Evolutionary conservation across 2,888 invertebrate species (phyloP).

Genomic region (Hydriomena furcata): DNA sequence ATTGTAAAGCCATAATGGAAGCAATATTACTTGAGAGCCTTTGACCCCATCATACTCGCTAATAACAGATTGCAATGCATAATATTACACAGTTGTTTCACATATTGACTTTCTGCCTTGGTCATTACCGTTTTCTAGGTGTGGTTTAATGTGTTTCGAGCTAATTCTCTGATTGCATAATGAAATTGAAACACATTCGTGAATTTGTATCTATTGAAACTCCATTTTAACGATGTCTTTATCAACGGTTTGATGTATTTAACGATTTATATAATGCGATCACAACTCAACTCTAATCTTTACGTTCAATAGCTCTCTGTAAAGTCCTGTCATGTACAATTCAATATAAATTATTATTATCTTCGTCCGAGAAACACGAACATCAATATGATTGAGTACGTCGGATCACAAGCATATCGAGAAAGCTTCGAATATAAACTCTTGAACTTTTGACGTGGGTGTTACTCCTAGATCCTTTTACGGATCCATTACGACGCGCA

Average conservation of each 20-base stretch:
- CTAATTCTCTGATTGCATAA: constrained; percentile 4
- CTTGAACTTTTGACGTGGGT: constrained; percentile 38
- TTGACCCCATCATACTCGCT: constrained; percentile 11
- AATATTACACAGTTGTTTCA: constrained; percentile 26
- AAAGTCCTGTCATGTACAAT: constrained; percentile 6
- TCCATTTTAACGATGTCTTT: constrained; percentile 2
- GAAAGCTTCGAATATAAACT: constrained; percentile 33
- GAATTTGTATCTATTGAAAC: background rate
- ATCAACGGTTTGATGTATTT: constrained; percentile 1
- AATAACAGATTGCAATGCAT: constrained; percentile 15
- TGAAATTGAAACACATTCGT: background rate
- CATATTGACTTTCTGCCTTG: constrained; percentile 32
- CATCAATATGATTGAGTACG: constrained; percentile 19
- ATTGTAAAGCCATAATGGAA: background rate
- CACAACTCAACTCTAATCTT: constrained; percentile 5
- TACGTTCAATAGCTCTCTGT: constrained; percentile 4
- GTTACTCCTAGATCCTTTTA: constrained; percentile 48
- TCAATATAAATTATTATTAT: constrained; percentile 21
- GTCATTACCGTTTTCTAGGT: constrained; percentile 47
- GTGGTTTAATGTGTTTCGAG: constrained; percentile 31
- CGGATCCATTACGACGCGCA: constrained; percentile 55
- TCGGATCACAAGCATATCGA: constrained; percentile 37
- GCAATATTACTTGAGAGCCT: constrained; percentile 9
- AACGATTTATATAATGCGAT: background rate
- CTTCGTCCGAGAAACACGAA: constrained; percentile 12